These are phyloP conservation scores for Zosterops japonicus DNA, from an alignment of 2,113 vertebrate species.

Conservation along the genomic window DNA sequence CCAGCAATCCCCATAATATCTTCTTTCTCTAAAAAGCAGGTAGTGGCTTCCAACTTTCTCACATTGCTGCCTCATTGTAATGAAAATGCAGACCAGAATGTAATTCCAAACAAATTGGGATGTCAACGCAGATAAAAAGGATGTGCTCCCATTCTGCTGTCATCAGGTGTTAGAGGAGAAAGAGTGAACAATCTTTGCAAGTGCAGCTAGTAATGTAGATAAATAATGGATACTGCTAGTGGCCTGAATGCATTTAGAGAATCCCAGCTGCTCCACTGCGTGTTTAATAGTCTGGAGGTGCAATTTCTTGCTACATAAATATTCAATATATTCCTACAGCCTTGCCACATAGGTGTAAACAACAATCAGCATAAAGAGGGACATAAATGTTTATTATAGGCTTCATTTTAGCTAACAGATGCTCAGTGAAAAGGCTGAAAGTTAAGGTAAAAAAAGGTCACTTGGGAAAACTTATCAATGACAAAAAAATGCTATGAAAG, in stretches of 20 bases:
- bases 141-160: background rate
- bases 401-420: slow-evolving; percentile 52
- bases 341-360: slow-evolving; percentile 52
- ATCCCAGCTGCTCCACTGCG: slow-evolving; percentile 38
- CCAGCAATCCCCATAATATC: background rate
- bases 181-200: slow-evolving; percentile 5
- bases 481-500: slow-evolving; percentile 27
- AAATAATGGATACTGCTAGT: slow-evolving; percentile 56
- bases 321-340: slow-evolving; percentile 18
- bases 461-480: background rate
- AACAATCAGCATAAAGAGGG: slow-evolving; percentile 58
- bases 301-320: slow-evolving; percentile 63
- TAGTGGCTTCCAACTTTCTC: background rate
- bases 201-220: slow-evolving; percentile 21
- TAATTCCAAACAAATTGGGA: background rate
- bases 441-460: slow-evolving; percentile 36
- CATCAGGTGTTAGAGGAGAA: background rate
- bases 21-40: background rate
- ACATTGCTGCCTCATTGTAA: background rate
- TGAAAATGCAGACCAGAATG: background rate
- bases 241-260: slow-evolving; percentile 48
- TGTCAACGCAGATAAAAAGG: background rate
- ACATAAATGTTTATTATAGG: slow-evolving; percentile 62
- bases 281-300: slow-evolving; percentile 55
- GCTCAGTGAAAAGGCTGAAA: slow-evolving; percentile 37